phyloP scores from a whole-genome alignment of 1,140 invertebrate genomes.

The Drosophila mayri region DNA sequence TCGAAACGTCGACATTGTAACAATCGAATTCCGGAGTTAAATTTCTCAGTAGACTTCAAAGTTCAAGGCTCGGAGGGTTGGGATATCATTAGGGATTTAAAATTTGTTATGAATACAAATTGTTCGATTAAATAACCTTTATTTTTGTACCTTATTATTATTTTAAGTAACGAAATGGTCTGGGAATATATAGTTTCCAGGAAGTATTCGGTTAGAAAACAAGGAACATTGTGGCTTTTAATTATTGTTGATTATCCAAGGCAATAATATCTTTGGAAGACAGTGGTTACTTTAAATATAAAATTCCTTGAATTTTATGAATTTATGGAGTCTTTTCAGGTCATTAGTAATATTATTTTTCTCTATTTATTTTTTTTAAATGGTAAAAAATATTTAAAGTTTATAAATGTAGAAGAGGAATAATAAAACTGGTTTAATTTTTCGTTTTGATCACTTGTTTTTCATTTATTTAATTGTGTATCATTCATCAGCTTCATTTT shows the following conservation, averaged over 20 bases:
- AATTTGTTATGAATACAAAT: background rate
- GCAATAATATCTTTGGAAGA: background rate
- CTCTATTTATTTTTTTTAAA: background rate
- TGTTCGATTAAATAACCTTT: background rate
- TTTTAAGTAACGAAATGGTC: background rate
- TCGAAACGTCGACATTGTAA: no score
- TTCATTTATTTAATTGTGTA: conserved; percentile 45
- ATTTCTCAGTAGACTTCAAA: background rate
- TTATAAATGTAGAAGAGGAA: background rate
- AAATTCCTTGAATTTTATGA: background rate
- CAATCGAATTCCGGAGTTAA: background rate
- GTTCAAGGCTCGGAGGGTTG: background rate
- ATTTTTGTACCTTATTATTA: background rate
- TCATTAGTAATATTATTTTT: background rate
- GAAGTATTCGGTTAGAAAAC: background rate
- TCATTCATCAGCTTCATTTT: conserved; percentile 76
- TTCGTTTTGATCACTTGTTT: conserved; percentile 75
- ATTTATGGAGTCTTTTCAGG: background rate
- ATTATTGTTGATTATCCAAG: background rate
- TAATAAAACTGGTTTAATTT: background rate
- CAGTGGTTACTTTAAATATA: background rate
- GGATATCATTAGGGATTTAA: no score
- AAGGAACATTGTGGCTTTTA: background rate
- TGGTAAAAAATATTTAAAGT: background rate
- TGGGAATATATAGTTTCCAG: background rate